phyloP scores from a whole-genome alignment of 1,140 invertebrate genomes.

The Ericerus pela region DNA sequence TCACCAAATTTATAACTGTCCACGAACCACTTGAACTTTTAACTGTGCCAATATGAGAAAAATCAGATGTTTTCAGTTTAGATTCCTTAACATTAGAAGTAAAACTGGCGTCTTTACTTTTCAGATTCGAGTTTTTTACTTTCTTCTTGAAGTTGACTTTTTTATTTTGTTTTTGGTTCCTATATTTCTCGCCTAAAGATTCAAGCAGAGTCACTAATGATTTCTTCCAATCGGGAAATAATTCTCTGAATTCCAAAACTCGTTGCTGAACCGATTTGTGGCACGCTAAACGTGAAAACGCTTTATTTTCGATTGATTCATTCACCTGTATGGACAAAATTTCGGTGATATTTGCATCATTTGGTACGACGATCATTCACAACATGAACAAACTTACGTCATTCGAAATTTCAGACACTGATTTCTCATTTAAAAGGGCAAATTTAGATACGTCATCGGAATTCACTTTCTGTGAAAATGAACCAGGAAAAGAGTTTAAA shows the following conservation, averaged over 20 bases:
- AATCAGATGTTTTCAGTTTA: too few relatives aligned
- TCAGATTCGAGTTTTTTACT: neutral
- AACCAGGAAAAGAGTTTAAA: too few relatives aligned
- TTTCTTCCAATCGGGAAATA: constrained; percentile 9
- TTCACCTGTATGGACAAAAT: constrained; percentile 1
- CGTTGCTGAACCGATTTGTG: neutral
- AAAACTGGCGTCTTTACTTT: too few relatives aligned
- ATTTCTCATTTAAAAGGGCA: constrained; percentile 3
- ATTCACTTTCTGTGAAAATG: constrained; percentile 5
- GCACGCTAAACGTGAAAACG: neutral
- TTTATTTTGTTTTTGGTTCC: constrained; percentile 6
- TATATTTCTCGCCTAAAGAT: neutral
- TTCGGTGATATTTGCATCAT: neutral
- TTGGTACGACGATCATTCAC: too few relatives aligned
- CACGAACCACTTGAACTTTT: too few relatives aligned
- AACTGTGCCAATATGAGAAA: too few relatives aligned
- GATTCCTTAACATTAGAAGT: too few relatives aligned
- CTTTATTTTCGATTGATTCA: constrained; percentile 2
- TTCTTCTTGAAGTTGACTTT: neutral
- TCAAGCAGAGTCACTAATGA: constrained; percentile 2
- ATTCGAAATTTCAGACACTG: neutral
- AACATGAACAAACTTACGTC: neutral
- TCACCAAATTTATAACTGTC: too few relatives aligned
- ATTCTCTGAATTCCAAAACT: neutral
- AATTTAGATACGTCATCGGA: constrained; percentile 14